Percentiles rank a stretch among this genome's conserved stretches.
These are phyloP conservation scores for Enteromius afrohamiltoni DNA, from an alignment of 2,797 vertebrate species.

Conservation along the genomic window DNA sequence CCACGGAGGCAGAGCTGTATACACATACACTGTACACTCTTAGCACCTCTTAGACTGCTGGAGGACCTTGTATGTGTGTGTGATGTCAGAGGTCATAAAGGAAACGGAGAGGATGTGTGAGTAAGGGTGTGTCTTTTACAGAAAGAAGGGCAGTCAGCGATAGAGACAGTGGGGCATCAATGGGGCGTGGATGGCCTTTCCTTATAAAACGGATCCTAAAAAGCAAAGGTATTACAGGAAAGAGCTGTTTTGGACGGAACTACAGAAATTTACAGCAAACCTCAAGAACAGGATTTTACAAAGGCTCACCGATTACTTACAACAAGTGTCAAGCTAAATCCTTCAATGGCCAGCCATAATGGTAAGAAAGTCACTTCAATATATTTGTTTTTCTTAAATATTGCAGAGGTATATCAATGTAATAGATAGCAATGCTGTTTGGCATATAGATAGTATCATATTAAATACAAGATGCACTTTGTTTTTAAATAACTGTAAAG, in stretches of 20 bases:
- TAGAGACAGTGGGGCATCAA: conserved; percentile 23
- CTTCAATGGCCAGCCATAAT: conserved; percentile 51
- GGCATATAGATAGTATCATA: background rate
- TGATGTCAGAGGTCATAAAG: conserved; percentile 66
- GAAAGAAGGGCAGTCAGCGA: conserved; percentile 5
- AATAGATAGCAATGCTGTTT: background rate
- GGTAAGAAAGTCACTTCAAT: conserved; percentile 43
- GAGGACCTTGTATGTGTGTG: conserved; percentile 46
- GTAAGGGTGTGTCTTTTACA: conserved; percentile 48
- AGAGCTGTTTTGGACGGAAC: background rate
- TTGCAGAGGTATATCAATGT: background rate
- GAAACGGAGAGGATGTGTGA: conserved; percentile 54
- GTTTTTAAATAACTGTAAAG: background rate
- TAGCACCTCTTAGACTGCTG: conserved; percentile 13
- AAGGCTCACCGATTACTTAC: conserved; percentile 8
- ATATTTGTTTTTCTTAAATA: background rate
- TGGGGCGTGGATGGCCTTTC: conserved; percentile 60
- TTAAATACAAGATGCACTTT: background rate
- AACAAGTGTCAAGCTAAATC: conserved; percentile 9
- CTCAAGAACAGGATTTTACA: conserved; percentile 13
- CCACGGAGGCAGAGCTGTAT: conserved; percentile 5
- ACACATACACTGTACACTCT: conserved; percentile 28
- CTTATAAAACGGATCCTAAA: conserved; percentile 67
- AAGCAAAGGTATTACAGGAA: conserved; percentile 34
- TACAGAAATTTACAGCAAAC: conserved; percentile 27